Evolutionary conservation across 2,113 vertebrate species (phyloP), one percentile per base, ranked within the genome.

Genomic region (Notechis scutatus): DNA sequence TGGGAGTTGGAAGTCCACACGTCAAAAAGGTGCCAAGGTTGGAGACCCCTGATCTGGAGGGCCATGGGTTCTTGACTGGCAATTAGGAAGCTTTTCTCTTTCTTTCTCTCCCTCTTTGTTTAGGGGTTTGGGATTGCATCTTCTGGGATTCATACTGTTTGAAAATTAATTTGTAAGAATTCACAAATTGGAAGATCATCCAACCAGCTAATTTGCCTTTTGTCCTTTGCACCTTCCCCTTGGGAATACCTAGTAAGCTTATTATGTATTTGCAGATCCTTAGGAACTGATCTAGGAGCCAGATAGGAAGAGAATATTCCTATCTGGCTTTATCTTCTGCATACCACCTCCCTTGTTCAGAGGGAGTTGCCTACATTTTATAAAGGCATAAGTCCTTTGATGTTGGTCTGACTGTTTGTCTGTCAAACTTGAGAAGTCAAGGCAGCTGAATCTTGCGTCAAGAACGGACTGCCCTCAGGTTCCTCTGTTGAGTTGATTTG

Each of bases 381-480:
- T 39, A 81, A 81, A 81, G 74, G 23, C 85, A 29, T 21, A 56
- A 10, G 34, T 47, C 69, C 54, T 55, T 91, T 93, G 93, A 93
- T 39, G 1, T 50, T 54, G 93, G 90, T 87, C 91, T 91, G 91
- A 81, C 69, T 90, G 87, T 47, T 91, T 57, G 29, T 29, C 90
- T 90, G 6, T 59, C 0, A 23, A 81, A 56, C 45, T 0, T 11
- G 96, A 94, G 93, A 64, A 93, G 52, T 0, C 85, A 59, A 81
- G 90, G 52, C 24, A 42, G 0, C 1, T 8, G 69, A 89, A 92
- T 86, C 89, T 90, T 81, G 94, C 20, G 39, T 96, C 85, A 94
- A 85, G 87, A 81, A 93, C 94, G 57, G 94, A 69, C 2, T 6
- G 47, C 50, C 88, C 94, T 95, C 88, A 23, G 92, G 93, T 93